These are phyloP conservation scores for Heptranchias perlo DNA, from an alignment of 2,113 vertebrate species.

Conservation along the genomic window DNA sequence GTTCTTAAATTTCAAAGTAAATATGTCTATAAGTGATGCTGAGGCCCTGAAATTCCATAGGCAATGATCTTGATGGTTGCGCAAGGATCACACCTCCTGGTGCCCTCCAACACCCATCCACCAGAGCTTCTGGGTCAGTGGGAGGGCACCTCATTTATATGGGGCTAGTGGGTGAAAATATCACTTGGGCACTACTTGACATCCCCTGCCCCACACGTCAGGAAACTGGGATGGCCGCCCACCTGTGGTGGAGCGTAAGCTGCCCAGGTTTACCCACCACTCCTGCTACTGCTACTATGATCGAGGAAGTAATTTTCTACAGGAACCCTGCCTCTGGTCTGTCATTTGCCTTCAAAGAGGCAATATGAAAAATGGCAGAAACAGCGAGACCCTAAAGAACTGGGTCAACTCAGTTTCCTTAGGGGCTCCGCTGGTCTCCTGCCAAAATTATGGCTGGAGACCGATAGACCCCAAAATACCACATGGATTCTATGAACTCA, in stretches of 20 bases:
- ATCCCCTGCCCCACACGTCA: neutral
- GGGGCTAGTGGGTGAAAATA: neutral
- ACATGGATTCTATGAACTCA: too few relatives aligned
- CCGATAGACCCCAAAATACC: neutral
- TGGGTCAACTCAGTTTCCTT: neutral
- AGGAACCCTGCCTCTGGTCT: neutral
- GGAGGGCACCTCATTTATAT: neutral
- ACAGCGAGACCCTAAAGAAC: neutral
- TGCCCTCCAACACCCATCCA: neutral
- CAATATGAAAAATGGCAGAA: neutral
- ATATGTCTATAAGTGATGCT: neutral
- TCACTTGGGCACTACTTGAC: neutral
- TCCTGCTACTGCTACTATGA: neutral
- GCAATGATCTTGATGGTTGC: neutral
- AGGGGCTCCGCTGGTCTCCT: neutral
- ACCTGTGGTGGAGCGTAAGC: neutral
- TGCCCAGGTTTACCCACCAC: neutral
- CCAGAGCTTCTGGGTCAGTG: neutral
- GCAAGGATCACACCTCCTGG: neutral
- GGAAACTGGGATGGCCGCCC: neutral
- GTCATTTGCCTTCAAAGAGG: neutral
- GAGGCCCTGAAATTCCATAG: neutral
- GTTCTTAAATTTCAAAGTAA: neutral
- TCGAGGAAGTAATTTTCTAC: neutral
- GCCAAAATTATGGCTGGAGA: neutral